Evolutionary conservation across 2,113 vertebrate species (phyloP), one percentile per base, ranked within the genome.

Genomic region (Xerus inauris): DNA sequence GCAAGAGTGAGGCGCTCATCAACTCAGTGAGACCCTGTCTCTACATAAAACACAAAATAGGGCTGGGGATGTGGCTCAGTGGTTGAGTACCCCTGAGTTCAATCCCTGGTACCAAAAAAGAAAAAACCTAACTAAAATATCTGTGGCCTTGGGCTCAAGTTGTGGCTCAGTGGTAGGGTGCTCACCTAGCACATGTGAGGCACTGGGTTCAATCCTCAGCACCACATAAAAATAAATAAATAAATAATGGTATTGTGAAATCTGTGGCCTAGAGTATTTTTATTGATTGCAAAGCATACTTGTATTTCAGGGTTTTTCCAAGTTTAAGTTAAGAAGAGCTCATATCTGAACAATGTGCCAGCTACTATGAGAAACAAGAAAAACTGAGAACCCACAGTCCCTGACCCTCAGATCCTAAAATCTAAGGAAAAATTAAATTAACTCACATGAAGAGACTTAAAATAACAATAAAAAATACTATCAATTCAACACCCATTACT

Each of bases 341-440:
- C 67, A 26, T 40, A 72, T 65, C 59, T 92, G 45, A 71, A 85
- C 38, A 69, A 49, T n/a, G 20, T 28, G 30, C 24, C 45, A 71
- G 38, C 75, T 35, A 85, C 45, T 75, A 19, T 40, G 35, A 4
- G 32, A 38, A 91, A 88, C 24, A 59, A 59, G 80, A 72, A 65
- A 67, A 75, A 85, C 82, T 57, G 38, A 85, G 35, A 49, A 47
- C 10, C 30, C 22, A 49, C 1, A 45, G 59, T 57, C 20, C 71
- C 73, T 91, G n/a, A 65, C 28, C 19, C 49, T 95, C 57, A 80
- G 79, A 97, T 80, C 72, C 57, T 80, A 88, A 95, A 95, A 93
- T 57, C 8, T 11, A 26, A 95, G 10, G 32, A 51, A 11, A 42
- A 90, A 30, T 65, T 59, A 87, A 94, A 83, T n/a, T 69, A n/a